These are phyloP conservation scores for Silurus glanis DNA, from an alignment of 2,113 vertebrate genomes.

Conservation along the genomic window DNA sequence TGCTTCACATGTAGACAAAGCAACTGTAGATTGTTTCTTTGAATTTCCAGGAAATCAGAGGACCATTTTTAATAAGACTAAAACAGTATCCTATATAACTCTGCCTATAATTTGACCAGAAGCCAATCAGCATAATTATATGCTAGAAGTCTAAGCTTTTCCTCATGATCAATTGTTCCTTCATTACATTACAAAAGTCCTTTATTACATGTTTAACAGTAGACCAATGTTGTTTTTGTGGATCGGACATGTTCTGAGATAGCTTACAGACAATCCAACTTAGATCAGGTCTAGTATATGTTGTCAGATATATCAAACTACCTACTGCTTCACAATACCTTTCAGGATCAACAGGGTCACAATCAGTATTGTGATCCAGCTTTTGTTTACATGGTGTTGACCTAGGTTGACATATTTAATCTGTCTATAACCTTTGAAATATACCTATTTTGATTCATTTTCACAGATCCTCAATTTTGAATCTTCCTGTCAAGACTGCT, in stretches of 20 bases:
- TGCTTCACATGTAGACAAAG: conserved; percentile 35
- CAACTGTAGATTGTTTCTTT: conserved; percentile 39
- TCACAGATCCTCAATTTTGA: conserved; percentile 52
- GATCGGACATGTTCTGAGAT: conserved; percentile 26
- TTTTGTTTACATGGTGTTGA: conserved; percentile 46
- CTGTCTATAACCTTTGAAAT: conserved; percentile 34
- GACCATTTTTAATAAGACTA: conserved; percentile 17
- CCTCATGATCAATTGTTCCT: conserved; percentile 27
- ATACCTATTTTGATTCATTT: conserved; percentile 41
- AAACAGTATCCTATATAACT: conserved; percentile 47
- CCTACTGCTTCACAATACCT: conserved; percentile 29
- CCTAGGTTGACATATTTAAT: conserved; percentile 41
- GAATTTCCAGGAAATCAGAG: conserved; percentile 33
- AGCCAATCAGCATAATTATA: conserved; percentile 46
- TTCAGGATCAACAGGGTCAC: conserved; percentile 13
- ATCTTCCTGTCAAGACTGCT: conserved; percentile 35
- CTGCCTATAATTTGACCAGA: conserved; percentile 22
- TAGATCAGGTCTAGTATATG: conserved; percentile 38
- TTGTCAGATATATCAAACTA: conserved; percentile 35
- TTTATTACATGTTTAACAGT: conserved; percentile 36
- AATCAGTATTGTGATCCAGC: conserved; percentile 1
- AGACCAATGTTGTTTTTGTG: conserved; percentile 23
- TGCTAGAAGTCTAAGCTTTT: conserved; percentile 30
- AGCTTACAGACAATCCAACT: conserved; percentile 42
- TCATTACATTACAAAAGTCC: conserved; percentile 4